phyloP scores from a whole-genome alignment of 2,888 invertebrate species.

The Aspidiotus rigidus region DNA sequence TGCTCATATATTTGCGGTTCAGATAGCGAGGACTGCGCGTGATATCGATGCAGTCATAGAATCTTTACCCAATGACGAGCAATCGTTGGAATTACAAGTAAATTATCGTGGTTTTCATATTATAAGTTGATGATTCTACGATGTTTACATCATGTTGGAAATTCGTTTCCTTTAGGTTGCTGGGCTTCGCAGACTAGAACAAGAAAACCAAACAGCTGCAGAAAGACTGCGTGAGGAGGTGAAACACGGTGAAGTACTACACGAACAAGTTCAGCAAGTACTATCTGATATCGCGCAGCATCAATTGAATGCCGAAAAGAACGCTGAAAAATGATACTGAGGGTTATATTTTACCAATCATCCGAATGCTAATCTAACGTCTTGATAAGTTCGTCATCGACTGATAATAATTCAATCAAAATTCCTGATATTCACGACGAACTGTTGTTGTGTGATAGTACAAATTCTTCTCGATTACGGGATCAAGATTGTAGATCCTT shows the following conservation, averaged over 20 bases:
- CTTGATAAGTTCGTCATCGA: no score
- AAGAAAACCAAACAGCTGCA: slow-evolving; percentile 87
- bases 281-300: slow-evolving; percentile 87
- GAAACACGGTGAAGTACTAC: slow-evolving; percentile 69
- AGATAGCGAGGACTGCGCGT: slow-evolving; percentile 92
- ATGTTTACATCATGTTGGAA: background rate
- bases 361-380: no score
- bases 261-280: slow-evolving; percentile 82
- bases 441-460: no score
- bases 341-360: background rate
- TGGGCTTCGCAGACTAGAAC: slow-evolving; percentile 70
- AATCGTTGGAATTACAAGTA: slow-evolving; percentile 85
- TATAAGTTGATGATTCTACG: background rate
- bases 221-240: slow-evolving; percentile 58
- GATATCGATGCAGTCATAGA: slow-evolving; percentile 96
- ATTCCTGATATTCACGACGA: no score
- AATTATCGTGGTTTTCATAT: background rate
- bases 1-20: slow-evolving; percentile 82
- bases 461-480: no score
- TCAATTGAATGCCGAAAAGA: slow-evolving; percentile 55
- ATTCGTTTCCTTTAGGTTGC: slow-evolving; percentile 41
- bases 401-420: no score
- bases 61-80: slow-evolving; percentile 89
- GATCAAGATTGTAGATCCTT: no score
- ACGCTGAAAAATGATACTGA: background rate